phyloP scores from a whole-genome alignment of 2,113 vertebrate genomes.

The Jaculus jaculus region DNA sequence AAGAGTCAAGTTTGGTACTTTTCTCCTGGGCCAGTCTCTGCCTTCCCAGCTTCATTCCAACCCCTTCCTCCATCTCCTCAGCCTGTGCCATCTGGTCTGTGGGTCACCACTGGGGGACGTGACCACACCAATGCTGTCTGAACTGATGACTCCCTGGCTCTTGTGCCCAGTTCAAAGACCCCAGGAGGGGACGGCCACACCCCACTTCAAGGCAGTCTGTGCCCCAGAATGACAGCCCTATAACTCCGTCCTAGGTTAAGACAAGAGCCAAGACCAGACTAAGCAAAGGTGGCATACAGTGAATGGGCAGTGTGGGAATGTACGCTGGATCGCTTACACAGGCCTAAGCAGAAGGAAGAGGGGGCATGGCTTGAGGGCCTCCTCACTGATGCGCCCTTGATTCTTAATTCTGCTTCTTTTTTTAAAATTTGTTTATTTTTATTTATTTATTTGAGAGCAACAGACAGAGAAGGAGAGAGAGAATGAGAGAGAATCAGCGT shows the following conservation, averaged over 20 bases:
- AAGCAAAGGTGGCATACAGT: not conserved
- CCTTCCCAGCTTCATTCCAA: not conserved
- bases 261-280: not conserved
- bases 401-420: too few relatives aligned
- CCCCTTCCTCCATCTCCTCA: not conserved
- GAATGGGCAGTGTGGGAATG: not conserved
- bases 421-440: too few relatives aligned
- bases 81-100: not conserved
- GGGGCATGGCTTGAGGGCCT: not conserved
- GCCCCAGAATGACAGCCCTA: not conserved
- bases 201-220: not conserved
- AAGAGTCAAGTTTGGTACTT: too few relatives aligned
- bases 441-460: too few relatives aligned
- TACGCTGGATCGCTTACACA: not conserved
- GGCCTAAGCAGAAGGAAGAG: slow-evolving; percentile 22
- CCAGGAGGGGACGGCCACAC: not conserved
- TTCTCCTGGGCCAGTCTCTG: not conserved
- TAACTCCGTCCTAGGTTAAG: not conserved
- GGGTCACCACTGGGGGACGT: too few relatives aligned
- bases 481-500: too few relatives aligned
- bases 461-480: too few relatives aligned
- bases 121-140: not conserved
- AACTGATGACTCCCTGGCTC: not conserved
- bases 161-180: not conserved
- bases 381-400: too few relatives aligned